Conservation (phyloP, 2,113 vertebrate genomes). For the Lepisosteus oculatus region DNA sequence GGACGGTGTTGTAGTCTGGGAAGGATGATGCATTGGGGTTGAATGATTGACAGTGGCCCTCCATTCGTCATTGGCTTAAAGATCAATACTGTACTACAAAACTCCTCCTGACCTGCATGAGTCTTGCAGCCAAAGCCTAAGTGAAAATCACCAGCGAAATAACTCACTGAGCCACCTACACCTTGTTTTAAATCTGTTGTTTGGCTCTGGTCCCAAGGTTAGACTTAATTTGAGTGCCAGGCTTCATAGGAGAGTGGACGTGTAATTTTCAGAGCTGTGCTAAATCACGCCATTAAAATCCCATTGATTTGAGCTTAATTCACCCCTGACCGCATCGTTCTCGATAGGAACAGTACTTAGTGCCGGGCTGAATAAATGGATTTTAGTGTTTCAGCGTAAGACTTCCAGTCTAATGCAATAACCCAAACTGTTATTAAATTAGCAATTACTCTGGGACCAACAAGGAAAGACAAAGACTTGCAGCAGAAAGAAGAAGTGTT, state of each 20-base stretch:
- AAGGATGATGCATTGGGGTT: too few relatives aligned
- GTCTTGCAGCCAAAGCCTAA: too few relatives aligned
- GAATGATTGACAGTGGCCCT: too few relatives aligned
- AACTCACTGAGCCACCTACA: constrained; percentile 2
- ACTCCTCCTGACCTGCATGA: too few relatives aligned
- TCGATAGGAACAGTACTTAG: constrained; percentile 12
- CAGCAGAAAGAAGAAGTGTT: constrained; percentile 1
- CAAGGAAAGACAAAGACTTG: constrained; percentile 5
- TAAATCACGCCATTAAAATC: constrained; percentile 27
- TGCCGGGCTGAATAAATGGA: constrained; percentile 22
- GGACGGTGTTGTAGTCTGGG: too few relatives aligned
- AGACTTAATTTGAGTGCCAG: constrained; percentile 22
- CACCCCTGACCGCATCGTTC: constrained; percentile 22
- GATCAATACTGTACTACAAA: too few relatives aligned
- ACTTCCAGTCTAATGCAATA: constrained; percentile 23
- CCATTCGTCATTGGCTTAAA: too few relatives aligned
- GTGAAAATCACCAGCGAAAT: constrained; percentile 7
- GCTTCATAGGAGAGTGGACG: constrained; percentile 24
- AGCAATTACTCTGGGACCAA: constrained; percentile 19
- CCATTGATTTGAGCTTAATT: constrained; percentile 29
- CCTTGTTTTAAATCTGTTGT: constrained; percentile 7
- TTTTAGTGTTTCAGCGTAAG: constrained; percentile 13
- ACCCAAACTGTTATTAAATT: constrained; percentile 27
- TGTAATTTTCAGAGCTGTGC: constrained; percentile 22
- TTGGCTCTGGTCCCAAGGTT: constrained; percentile 17